Conservation (phyloP, 2,113 vertebrate genomes). For the Oreochromis tanganicae region DNA sequence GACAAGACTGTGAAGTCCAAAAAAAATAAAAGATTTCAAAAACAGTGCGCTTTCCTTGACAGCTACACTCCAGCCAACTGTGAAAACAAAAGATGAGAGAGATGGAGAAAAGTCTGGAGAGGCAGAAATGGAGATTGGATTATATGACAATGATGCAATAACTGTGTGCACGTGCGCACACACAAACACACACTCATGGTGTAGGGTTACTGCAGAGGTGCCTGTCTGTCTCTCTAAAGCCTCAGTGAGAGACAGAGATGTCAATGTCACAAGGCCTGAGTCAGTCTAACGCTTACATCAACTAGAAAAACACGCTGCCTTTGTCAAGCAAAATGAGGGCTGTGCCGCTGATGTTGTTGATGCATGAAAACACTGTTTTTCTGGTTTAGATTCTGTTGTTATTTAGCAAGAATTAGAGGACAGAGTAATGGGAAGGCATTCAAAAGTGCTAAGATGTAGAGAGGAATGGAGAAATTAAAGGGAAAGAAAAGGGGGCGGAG, state of each 20-base stretch:
- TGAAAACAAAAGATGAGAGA: neutral
- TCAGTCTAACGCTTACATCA: constrained; percentile 23
- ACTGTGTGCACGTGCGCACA: neutral
- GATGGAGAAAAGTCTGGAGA: neutral
- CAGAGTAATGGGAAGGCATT: neutral
- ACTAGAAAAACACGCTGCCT: constrained; percentile 2
- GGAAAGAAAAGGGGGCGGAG: neutral
- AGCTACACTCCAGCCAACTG: neutral
- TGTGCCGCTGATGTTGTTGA: neutral
- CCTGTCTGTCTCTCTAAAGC: constrained; percentile 55
- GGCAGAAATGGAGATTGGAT: constrained; percentile 13
- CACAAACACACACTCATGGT: neutral
- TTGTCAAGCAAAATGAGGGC: neutral
- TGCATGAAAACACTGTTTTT: neutral
- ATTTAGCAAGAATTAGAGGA: neutral
- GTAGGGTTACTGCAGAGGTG: constrained; percentile 60
- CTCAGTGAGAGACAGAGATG: constrained; percentile 37
- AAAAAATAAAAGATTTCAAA: neutral
- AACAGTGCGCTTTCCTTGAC: neutral
- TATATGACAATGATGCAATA: constrained; percentile 51
- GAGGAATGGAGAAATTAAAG: neutral
- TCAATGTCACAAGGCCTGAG: constrained; percentile 56
- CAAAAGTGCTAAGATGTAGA: neutral
- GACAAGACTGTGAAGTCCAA: neutral
- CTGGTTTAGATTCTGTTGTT: neutral